Evolutionary conservation across 1,140 invertebrate species (phyloP).

Genomic region (Zaprionus africanus): DNA sequence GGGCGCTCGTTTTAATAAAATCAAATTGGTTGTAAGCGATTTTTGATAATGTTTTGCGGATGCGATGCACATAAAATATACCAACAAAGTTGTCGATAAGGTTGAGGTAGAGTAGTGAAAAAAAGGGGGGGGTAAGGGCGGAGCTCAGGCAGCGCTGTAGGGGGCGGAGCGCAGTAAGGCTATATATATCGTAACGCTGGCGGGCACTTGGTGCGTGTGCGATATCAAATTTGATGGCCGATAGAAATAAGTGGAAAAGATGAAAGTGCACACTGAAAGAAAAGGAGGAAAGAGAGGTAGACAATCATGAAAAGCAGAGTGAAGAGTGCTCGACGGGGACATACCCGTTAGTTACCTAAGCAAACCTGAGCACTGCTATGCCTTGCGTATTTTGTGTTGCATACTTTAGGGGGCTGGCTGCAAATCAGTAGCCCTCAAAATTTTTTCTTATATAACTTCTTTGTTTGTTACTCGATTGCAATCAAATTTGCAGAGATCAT

Average conservation of each 20-base stretch:
- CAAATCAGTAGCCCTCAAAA: too few relatives aligned
- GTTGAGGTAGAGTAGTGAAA: neutral
- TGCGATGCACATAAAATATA: constrained; percentile 42
- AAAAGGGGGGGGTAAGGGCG: neutral
- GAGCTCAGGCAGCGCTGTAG: neutral
- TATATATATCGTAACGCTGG: neutral
- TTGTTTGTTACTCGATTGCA: too few relatives aligned
- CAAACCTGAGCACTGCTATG: too few relatives aligned
- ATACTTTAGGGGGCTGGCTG: neutral
- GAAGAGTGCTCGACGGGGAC: too few relatives aligned
- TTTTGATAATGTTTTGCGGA: constrained; percentile 53
- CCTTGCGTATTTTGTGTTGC: neutral
- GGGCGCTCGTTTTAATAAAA: constrained; percentile 67
- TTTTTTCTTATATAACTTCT: too few relatives aligned
- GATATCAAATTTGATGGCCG: constrained; percentile 39
- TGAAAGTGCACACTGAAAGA: constrained; percentile 18
- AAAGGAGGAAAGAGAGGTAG: neutral
- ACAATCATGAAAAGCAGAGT: too few relatives aligned
- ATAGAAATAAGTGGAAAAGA: constrained; percentile 33
- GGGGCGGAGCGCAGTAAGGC: neutral
- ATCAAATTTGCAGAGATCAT: too few relatives aligned
- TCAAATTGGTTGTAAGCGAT: constrained; percentile 63
- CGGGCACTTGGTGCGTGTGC: constrained; percentile 10
- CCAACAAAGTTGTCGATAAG: constrained; percentile 23
- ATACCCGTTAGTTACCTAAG: too few relatives aligned